Evolutionary conservation across 2,797 vertebrate species (phyloP).

Genomic region (Phrynocephalus forsythii): DNA sequence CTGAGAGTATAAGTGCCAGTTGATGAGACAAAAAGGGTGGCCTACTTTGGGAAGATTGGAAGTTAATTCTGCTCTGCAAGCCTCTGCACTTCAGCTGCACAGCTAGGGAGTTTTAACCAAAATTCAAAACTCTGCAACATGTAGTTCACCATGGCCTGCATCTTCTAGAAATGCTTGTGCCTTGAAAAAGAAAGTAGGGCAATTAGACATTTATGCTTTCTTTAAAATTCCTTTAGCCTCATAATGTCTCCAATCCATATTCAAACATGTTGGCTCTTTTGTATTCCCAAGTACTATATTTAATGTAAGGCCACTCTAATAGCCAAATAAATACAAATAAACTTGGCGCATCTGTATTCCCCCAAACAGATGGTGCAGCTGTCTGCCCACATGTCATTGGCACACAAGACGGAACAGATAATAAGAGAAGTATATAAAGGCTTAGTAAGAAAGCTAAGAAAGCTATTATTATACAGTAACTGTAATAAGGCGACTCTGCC

Average conservation of each 20-base stretch:
- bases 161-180: neutral
- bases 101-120: too few relatives aligned
- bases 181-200: constrained; percentile 7
- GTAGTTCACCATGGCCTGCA: neutral
- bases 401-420: constrained; percentile 44
- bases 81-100: too few relatives aligned
- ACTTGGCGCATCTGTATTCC: constrained; percentile 25
- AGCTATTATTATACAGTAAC: constrained; percentile 50
- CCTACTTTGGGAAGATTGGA: too few relatives aligned
- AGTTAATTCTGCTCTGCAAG: too few relatives aligned
- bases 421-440: constrained; percentile 53
- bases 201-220: neutral
- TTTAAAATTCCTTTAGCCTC: neutral
- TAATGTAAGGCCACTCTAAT: constrained; percentile 35
- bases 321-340: constrained; percentile 48
- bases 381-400: constrained; percentile 33
- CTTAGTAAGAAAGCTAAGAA: constrained; percentile 25
- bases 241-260: neutral
- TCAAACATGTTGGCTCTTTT: constrained; percentile 14
- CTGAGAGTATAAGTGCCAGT: too few relatives aligned
- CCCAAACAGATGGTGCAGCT: constrained; percentile 58
- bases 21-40: too few relatives aligned
- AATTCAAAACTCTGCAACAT: too few relatives aligned
- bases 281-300: constrained; percentile 17
- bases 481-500: constrained; percentile 41